Base-by-base conservation (phyloP, 2,113 vertebrate species). In the Stercorarius parasiticus region DNA sequence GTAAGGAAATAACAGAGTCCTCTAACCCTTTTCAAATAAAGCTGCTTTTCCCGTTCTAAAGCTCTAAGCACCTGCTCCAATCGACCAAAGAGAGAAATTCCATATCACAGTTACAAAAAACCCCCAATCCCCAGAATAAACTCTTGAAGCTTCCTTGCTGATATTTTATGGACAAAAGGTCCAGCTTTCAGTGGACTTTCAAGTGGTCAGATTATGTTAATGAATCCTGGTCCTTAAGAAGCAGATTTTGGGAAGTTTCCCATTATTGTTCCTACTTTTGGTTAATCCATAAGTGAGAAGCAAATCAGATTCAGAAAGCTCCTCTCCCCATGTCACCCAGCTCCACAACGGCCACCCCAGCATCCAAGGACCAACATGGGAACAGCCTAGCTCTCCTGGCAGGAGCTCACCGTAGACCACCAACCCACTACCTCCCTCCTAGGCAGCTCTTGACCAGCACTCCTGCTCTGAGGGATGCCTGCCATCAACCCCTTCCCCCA, bases 361-460 rank as follows among this genome's bases (percentile, higher is more conserved):
- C 34, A 30, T 9, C 18, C 2, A 3, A 21, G 26, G 13, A 47
- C 23, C 0, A 3, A 6, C 1, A 7, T 2, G 4, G 25, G 19
- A 45, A 13, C 17, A 70, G 15, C 27, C 59, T 58, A n/a, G 30
- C 43, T 87, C 50, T 30, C 26, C 59, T 0, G 0, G 4, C 5
- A 56, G 42, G 14, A 93, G 45, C 50, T 15, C 0, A 0, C 21
- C 1, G 3, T 38, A 59, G 32, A 69, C 4, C 29, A 71, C 16
- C 50, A 58, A 6, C 19, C 42, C 74, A 50, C 19, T 42, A 6
- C 30, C 34, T 52, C 36, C 58, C 70, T 89, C 45, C 45, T 56
- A 32, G 49, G 18, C 77, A 67, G 40, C 71, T 62, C 66, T 9
- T 29, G 49, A 62, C 15, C 45, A 34, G 58, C 1, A 4, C 13